These are phyloP conservation scores for Nesoenas mayeri DNA, from an alignment of 2,113 vertebrate genomes.

Conservation along the genomic window DNA sequence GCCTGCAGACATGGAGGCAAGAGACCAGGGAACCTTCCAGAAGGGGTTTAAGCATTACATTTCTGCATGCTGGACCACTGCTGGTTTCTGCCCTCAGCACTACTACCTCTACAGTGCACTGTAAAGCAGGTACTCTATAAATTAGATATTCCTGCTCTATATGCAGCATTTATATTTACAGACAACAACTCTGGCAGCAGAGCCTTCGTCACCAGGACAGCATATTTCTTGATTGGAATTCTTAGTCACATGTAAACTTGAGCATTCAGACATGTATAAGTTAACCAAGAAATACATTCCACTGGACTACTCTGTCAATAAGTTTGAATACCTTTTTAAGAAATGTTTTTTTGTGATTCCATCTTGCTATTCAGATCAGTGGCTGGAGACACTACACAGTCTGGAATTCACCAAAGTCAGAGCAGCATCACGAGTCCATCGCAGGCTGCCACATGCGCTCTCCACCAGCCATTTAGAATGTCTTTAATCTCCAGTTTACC, in stretches of 20 bases:
- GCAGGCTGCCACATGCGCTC: fast-evolving
- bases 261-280: background rate
- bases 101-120: background rate
- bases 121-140: background rate
- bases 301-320: background rate
- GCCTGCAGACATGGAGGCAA: background rate
- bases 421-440: fast-evolving
- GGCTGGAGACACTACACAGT: background rate
- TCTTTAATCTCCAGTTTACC: background rate
- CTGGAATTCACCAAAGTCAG: background rate
- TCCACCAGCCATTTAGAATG: background rate
- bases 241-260: background rate
- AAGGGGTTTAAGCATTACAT: background rate
- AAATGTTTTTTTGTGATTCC: background rate
- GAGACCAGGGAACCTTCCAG: background rate
- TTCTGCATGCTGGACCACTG: background rate
- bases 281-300: background rate
- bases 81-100: background rate
- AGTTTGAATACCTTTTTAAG: background rate
- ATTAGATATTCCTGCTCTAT: background rate
- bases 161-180: background rate
- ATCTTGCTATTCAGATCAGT: background rate
- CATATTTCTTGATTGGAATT: background rate
- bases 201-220: background rate
- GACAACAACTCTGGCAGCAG: background rate